Evolutionary conservation across 2,797 vertebrate genomes (phyloP), one percentile per base, ranked within the genome.

Genomic region (Amazonetta brasiliensis): DNA sequence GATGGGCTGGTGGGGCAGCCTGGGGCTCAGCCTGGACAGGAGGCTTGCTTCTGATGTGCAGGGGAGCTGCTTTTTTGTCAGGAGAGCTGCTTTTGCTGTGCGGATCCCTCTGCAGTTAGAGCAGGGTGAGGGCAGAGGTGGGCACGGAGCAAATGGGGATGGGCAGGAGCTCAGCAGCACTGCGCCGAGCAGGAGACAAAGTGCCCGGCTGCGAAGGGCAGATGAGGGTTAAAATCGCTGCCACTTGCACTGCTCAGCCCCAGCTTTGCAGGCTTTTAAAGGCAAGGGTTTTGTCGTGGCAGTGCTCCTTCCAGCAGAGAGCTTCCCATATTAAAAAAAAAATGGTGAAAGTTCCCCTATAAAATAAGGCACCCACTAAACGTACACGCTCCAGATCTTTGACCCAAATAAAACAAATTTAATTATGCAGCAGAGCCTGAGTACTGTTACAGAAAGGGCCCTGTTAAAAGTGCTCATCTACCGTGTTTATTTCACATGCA

Each of bases 301-400:
- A 52, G 37, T 11, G 20, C 43, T 80, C 39, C 33, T 84, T 75
- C 52, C 63, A 67, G 28, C 11, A 26, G 30, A 56, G 35, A 35
- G 52, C 79, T 58, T 69, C 74, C 48, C 62, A 37, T 62, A 22
- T 43, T 48, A n/a, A 50, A 43, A 55, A 55, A 73, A 69, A 64
- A 11, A 39, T 5, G 28, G 48, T 33, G 50, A 69, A 69, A 84
- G 44, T 8, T 39, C 11, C 43, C 44, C 43, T n/a, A 46, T 59
- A 75, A 89, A 89, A 75, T 23, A 59, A 71, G 56, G 63, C 80
- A 89, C n/a, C 68, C 59, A 56, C 63, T 59, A 75, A 43, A 16
- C 39, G 60, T 10, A 37, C 37, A 26, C 62, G 63, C n/a, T 11
- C 68, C 28, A 69, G 37, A 54, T 33, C 80, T 64, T 84, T 56